These are phyloP conservation scores for Cyanocitta stelleri DNA, from an alignment of 2,113 vertebrate species.

Conservation along the genomic window DNA sequence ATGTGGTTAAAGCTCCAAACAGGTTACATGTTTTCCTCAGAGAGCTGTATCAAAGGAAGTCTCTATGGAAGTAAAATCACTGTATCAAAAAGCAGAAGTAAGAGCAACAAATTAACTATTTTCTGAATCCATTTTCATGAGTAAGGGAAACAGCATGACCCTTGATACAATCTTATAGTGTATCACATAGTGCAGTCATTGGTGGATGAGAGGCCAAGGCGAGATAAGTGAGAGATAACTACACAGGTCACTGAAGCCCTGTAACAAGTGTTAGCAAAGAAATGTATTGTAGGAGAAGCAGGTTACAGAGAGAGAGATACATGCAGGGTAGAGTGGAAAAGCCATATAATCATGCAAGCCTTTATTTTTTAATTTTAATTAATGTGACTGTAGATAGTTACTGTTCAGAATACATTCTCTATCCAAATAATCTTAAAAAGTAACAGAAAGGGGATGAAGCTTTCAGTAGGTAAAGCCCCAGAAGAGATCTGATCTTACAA, in stretches of 20 bases:
- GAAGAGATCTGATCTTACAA: neutral
- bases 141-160: neutral
- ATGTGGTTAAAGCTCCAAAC: neutral
- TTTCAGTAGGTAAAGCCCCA: neutral
- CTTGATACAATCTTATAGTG: neutral
- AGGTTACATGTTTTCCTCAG: neutral
- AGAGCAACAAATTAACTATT: neutral
- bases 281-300: neutral
- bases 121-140: neutral
- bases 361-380: neutral
- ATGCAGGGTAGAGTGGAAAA: neutral
- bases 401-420: neutral
- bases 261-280: neutral
- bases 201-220: neutral
- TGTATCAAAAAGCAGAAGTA: neutral
- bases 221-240: neutral
- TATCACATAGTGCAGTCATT: neutral
- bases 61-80: neutral
- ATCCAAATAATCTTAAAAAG: neutral
- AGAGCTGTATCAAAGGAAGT: neutral
- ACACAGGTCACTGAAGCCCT: neutral
- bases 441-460: neutral
- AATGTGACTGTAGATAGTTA: neutral
- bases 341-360: neutral
- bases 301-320: neutral